phyloP scores from a whole-genome alignment of 2,797 vertebrate species.

The Sciaenops ocellatus region DNA sequence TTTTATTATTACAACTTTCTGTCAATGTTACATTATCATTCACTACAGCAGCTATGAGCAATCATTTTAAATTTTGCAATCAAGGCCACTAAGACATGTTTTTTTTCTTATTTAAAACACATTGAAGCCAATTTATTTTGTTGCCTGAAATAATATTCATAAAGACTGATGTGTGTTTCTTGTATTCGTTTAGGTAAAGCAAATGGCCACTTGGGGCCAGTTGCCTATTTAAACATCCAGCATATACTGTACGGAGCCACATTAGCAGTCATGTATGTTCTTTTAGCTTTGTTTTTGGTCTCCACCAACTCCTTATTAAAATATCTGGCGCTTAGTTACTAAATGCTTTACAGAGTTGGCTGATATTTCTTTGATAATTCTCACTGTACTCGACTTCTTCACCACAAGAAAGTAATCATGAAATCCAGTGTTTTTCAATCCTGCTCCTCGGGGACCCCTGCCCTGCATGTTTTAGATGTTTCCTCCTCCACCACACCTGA shows the following conservation, averaged over 20 bases:
- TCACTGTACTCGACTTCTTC: neutral
- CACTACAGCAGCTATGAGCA: constrained; percentile 6
- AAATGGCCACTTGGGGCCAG: constrained; percentile 1
- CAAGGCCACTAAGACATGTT: constrained; percentile 2
- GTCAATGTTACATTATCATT: constrained; percentile 21
- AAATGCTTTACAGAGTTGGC: neutral
- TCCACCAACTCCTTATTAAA: neutral
- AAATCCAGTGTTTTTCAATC: too few species aligned
- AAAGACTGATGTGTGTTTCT: neutral
- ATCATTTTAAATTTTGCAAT: constrained; percentile 1
- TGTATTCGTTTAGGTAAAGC: neutral
- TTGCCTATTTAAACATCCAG: neutral
- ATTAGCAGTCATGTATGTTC: neutral
- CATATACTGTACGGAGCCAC: neutral
- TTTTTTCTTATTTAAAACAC: neutral
- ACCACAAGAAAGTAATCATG: neutral
- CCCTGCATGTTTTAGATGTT: too few species aligned
- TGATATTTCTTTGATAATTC: neutral
- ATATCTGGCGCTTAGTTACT: neutral
- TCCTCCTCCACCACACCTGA: too few species aligned
- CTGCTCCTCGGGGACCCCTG: too few species aligned
- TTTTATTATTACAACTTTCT: constrained; percentile 14
- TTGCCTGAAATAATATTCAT: neutral
- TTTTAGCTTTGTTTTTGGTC: neutral
- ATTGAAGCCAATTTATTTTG: too few species aligned